Evolutionary conservation across 2,888 invertebrate species (phyloP).

Genomic region (Ophion obscuratus): DNA sequence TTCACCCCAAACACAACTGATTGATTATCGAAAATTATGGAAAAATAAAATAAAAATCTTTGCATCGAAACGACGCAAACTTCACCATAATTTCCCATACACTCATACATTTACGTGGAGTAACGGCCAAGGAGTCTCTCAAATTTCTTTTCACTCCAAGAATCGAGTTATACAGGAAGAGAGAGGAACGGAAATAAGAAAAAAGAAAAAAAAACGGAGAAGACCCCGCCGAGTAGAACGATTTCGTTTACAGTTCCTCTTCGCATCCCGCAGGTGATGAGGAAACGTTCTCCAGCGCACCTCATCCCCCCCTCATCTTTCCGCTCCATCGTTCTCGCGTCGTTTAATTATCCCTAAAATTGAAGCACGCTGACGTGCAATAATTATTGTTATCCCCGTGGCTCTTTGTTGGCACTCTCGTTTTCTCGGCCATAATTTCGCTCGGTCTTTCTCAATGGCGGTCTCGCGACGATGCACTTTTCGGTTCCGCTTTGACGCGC

Average conservation of each 20-base stretch:
- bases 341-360: constrained; percentile 78
- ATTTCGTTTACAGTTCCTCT: constrained; percentile 57
- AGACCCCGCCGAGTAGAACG: constrained; percentile 39
- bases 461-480: constrained; percentile 63
- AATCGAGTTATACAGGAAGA: constrained; percentile 47
- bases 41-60: too few species aligned
- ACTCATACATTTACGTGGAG: not conserved
- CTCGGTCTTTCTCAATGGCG: constrained; percentile 38
- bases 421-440: constrained; percentile 61
- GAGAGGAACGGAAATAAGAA: constrained; percentile 39
- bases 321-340: constrained; percentile 63
- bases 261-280: constrained; percentile 68
- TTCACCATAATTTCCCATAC: too few species aligned
- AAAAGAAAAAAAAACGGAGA: constrained; percentile 24
- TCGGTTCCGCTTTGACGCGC: constrained; percentile 70
- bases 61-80: too few species aligned
- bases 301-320: constrained; percentile 9
- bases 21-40: too few species aligned
- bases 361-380: constrained; percentile 81
- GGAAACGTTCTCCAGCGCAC: constrained; percentile 44
- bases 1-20: too few species aligned
- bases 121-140: not conserved
- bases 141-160: constrained; percentile 32
- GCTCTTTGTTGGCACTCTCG: constrained; percentile 62
- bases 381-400: constrained; percentile 75